Evolutionary conservation across 2,113 vertebrate genomes (phyloP).

Genomic region (Paramormyrops kingsleyae): DNA sequence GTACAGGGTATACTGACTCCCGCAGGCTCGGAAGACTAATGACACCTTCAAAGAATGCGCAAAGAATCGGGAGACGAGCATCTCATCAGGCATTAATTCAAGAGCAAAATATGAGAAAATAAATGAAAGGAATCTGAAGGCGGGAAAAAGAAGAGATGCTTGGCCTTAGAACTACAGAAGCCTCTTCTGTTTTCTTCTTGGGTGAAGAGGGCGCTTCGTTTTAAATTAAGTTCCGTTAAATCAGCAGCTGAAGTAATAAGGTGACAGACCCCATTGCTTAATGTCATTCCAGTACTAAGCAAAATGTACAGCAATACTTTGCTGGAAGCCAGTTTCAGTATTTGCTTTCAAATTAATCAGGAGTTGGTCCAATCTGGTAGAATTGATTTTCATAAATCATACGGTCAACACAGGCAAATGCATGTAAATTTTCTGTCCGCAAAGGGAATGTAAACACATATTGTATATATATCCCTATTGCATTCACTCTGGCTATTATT

Average conservation of each 20-base stretch:
- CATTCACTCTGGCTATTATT: neutral
- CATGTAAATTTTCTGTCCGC: neutral
- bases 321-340: neutral
- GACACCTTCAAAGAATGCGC: neutral
- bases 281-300: neutral
- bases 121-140: neutral
- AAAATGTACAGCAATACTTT: neutral
- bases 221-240: neutral
- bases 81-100: neutral
- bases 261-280: neutral
- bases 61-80: neutral
- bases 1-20: neutral
- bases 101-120: neutral
- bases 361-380: neutral
- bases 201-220: neutral
- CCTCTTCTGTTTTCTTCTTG: neutral
- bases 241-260: neutral
- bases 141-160: neutral
- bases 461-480: neutral
- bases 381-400: neutral
- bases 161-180: neutral
- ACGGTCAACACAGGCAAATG: neutral
- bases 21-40: neutral
- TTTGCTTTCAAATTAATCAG: neutral
- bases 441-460: neutral